These are phyloP conservation scores for Pteronotus mesoamericanus DNA, from an alignment of 2,797 vertebrate genomes.

Conservation along the genomic window DNA sequence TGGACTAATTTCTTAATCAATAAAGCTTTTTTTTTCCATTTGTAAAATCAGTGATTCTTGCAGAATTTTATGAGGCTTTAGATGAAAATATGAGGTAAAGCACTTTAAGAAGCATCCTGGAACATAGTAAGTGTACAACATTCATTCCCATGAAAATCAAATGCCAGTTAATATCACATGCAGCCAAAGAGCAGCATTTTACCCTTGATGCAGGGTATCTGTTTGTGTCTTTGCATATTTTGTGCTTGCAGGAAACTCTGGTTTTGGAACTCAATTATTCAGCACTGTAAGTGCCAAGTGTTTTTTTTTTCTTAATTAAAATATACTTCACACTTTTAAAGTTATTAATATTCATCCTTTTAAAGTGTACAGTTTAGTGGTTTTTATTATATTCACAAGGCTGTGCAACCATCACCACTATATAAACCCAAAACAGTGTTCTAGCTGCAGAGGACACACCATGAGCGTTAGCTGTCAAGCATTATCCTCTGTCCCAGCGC, in stretches of 20 bases:
- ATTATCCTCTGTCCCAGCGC: not conserved
- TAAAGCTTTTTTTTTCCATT: not conserved
- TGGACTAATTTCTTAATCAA: not conserved
- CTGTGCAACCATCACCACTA: not conserved
- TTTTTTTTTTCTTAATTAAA: not conserved
- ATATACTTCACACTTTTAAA: not conserved
- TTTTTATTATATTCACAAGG: not conserved
- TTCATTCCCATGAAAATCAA: not conserved
- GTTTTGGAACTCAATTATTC: not conserved
- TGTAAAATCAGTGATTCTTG: not conserved
- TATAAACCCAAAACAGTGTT: not conserved
- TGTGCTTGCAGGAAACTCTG: not conserved
- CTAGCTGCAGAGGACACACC: not conserved
- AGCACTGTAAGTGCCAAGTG: not conserved
- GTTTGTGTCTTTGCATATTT: not conserved
- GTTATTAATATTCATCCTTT: not conserved
- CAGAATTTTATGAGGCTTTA: not conserved
- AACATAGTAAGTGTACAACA: not conserved
- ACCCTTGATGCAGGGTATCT: not conserved
- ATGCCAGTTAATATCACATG: not conserved
- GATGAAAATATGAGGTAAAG: not conserved
- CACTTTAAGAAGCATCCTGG: not conserved
- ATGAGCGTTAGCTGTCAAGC: not conserved
- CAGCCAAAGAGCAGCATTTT: not conserved
- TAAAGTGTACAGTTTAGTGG: not conserved